Evolutionary conservation across 2,888 invertebrate genomes (phyloP), one percentile per base, ranked within the genome.

Genomic region (Eupeodes luniger): DNA sequence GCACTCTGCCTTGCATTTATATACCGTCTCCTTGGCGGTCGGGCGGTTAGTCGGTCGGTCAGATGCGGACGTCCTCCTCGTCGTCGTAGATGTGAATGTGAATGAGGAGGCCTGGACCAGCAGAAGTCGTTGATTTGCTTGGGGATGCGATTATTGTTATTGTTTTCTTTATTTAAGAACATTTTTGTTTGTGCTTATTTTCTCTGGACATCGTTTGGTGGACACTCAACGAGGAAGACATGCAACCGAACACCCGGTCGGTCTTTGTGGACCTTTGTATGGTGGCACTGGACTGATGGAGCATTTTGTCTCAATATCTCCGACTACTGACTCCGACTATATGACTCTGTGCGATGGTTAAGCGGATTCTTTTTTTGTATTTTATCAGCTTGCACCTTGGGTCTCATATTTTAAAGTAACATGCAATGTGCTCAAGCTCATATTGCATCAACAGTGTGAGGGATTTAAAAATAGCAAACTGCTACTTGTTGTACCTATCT

Each of bases 211-310:
- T 47, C 70, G 12, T 72, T 76, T 59, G 70, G 83, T 61, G 40
- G 67, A 70, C 76, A 76, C 81, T 85, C 61, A n/a, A 44, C 57
- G 75, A 16, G 76, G 76, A 83, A 61, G 87, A 84, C 87, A 83
- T 77, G 87, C 87, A 87, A 87, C 80, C 83, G 67, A 83, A 87
- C 80, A 87, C 87, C 84, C 80, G 76, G 84, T 84, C 75, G 80
- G 74, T 55, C 62, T 72, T 80, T 85, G 85, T 81, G 61, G 81
- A 69, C 51, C 76, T 70, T 69, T 74, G 70, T 66, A 53, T 34
- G 76, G 85, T 34, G 76, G 85, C 14, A 11, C n/a, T 40, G 51
- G 16, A 11, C n/a, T 49, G 51, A 10, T 40, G 40, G 40, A 72
- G 49, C 59, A 83, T 78, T 79, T 78, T 80, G 80, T 83, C 80